Evolutionary conservation across 2,888 invertebrate species (phyloP), one percentile per base, ranked within the genome.

Genomic region (Melinaea menophilus): DNA sequence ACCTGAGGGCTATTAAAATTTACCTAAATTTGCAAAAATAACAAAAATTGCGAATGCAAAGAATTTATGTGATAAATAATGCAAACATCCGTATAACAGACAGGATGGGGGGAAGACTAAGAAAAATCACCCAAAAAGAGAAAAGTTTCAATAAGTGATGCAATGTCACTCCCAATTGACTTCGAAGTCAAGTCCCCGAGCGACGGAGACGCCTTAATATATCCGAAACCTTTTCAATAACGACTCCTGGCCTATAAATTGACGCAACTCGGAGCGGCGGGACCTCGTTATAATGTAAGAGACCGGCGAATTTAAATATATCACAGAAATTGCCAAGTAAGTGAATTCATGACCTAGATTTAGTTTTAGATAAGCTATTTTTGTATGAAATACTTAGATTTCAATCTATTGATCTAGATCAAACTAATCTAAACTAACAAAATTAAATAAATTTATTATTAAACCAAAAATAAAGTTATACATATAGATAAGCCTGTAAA

Each of bases 161-260:
- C 67, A 68, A 58, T 65, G 72, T 72, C 76, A 70, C 71, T 69
- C 71, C 70, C 72, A 76, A 78, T 79, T 74, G 75, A 71, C 69
- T 70, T 69, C 65, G 66, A 66, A 71, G 77, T 69, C 68, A 72
- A 75, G 77, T 82, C 79, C 83, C 48, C 59, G 78, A 75, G 83
- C 74, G 74, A 75, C 70, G 68, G 66, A 72, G 65, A 72, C 76
- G 75, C 73, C 77, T 75, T 76, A 78, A 80, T 75, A 73, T 75
- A 72, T 66, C 69, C 59, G 69, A 69, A 72, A 73, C 78, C 79
- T 78, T 77, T 76, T 77, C 79, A 77, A 79, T 76, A 76, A 51
- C 31, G 11, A 11, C 69, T 72, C 73, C 69, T 63, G 58, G 63
- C 60, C 69, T 69, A 71, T 71, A 73, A 72, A 72, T 72, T 65